These are phyloP conservation scores for Zhuqinia jingwanae DNA, from an alignment of 2,888 invertebrate genomes.

Conservation along the genomic window DNA sequence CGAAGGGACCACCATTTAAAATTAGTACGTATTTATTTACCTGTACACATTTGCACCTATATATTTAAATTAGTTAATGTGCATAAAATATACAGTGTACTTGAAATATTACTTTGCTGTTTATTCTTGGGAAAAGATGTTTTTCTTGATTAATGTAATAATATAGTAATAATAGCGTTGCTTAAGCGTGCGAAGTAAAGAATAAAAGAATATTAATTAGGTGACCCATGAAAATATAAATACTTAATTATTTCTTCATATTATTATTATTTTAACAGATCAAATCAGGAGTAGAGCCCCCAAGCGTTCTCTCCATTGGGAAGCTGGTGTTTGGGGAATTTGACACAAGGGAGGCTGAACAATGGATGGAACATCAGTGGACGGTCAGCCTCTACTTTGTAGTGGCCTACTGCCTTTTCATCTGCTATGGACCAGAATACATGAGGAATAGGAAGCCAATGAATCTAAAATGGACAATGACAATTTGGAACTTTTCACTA, in stretches of 20 bases:
- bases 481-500: conserved; percentile 95
- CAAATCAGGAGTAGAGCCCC: conserved; percentile 51
- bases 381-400: conserved; percentile 94
- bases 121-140: too few species aligned
- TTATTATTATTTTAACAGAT: conserved; percentile 27
- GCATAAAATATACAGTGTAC: too few species aligned
- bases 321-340: conserved; percentile 84
- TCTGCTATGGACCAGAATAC: conserved; percentile 95
- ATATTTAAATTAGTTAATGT: too few species aligned
- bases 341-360: conserved; percentile 91
- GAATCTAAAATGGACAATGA: conserved; percentile 92
- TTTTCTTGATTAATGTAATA: too few species aligned
- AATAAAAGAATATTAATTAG: not conserved
- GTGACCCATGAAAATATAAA: not conserved
- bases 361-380: conserved; percentile 99
- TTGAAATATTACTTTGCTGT: too few species aligned
- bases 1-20: not conserved
- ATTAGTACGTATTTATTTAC: conserved; percentile 18
- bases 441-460: conserved; percentile 97
- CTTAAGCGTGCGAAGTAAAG: not conserved
- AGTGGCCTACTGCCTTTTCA: conserved; percentile 94
- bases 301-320: conserved; percentile 49
- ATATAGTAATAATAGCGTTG: too few species aligned
- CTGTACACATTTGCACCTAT: too few species aligned
- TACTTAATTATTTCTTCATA: not conserved